Evolutionary conservation across 2,797 vertebrate species (phyloP), one percentile per base, ranked within the genome.

Genomic region (Aotus griseimembra): DNA sequence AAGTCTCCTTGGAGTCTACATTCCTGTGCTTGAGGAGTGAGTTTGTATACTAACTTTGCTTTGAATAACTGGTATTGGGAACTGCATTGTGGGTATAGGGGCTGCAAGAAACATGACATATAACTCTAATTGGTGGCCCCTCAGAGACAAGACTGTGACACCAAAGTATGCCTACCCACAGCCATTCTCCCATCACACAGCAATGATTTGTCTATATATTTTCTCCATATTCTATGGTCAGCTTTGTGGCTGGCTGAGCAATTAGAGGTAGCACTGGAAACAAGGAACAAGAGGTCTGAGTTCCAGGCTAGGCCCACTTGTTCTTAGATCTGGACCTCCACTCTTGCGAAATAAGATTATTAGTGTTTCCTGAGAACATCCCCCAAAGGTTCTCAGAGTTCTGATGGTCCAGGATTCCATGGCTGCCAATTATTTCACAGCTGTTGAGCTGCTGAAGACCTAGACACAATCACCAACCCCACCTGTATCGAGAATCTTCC

Each of bases 161-260:
- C 12, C 33, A 2, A 17, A 33, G 46, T 1, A 2, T 28, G 57
- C 57, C 64, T n/a, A 3, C 2, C 73, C 11, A 5, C 0, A 22
- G 77, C 28, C 4, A 30, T 44, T n/a, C 26, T 67, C 57, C 26
- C 8, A 19, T 4, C 44, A 33, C 5, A 33, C 1, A 4, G 55
- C 2, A 2, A 2, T 22, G n/a, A 13, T 20, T 7, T 5, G 2
- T 50, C 15, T 15, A 22, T 24, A 44, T 4, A 2, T n/a, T 36
- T 48, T 67, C 33, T 80, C 19, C 41, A 11, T 13, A 4, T 2
- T 3, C 30, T 24, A 3, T 0, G 20, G 28, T 28, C 57, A 50
- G 72, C 61, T 55, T 9, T 48, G 24, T 33, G 93, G 83, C 5
- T 26, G 24, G 72, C 24, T 52, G 11, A 41, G 67, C 28, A 11